These are phyloP conservation scores for Tyto alba DNA, from an alignment of 2,113 vertebrate genomes.

Conservation along the genomic window DNA sequence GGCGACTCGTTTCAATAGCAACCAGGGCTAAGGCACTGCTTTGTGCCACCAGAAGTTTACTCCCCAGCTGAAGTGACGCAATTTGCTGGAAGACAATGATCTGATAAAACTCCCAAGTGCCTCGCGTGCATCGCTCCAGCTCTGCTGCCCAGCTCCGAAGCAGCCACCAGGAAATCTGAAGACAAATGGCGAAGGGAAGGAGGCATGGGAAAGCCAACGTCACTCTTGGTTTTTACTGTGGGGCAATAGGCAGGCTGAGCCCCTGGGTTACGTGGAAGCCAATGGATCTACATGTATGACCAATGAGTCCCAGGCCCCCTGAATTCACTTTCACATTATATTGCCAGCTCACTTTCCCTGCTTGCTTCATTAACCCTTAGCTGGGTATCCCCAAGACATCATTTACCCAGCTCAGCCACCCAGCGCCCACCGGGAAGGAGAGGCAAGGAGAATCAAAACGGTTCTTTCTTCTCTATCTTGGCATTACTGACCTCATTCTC, in stretches of 20 bases:
- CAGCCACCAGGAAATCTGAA: neutral
- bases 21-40: neutral
- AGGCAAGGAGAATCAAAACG: neutral
- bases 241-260: neutral
- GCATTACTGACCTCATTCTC: neutral
- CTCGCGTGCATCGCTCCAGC: rapidly evolving
- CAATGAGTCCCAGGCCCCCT: neutral
- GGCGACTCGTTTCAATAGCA: neutral
- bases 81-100: neutral
- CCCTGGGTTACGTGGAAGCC: neutral
- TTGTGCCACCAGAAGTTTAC: neutral
- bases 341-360: neutral
- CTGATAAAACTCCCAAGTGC: neutral
- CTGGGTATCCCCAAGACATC: neutral
- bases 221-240: neutral
- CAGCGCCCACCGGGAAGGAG: rapidly evolving
- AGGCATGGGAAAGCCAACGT: neutral
- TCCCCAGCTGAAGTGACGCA: neutral
- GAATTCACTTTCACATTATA: neutral
- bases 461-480: neutral
- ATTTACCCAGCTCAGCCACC: neutral
- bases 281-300: neutral
- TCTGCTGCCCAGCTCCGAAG: neutral
- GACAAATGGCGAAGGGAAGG: neutral
- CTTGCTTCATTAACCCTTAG: neutral